Evolutionary conservation across 2,113 vertebrate genomes (phyloP).

Genomic region (Sakesphorus luctuosus): DNA sequence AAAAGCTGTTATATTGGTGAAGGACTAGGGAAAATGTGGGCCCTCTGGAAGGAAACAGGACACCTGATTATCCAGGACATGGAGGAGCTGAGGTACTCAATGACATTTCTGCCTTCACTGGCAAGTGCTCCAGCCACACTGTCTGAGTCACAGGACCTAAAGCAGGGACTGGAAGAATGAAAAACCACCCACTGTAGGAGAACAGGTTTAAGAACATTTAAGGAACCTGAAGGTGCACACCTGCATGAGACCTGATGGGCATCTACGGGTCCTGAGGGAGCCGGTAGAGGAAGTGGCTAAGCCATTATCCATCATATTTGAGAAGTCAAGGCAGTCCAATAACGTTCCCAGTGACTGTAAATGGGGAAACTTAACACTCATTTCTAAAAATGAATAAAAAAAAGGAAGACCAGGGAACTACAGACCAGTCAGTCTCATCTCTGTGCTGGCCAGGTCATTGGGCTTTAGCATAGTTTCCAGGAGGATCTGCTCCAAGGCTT

Average conservation of each 20-base stretch:
- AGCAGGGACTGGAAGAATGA: neutral
- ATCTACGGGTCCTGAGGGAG: neutral
- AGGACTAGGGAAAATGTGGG: neutral
- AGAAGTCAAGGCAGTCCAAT: neutral
- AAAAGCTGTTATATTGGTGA: neutral
- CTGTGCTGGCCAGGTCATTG: neutral
- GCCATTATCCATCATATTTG: neutral
- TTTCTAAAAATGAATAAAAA: neutral
- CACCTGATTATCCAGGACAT: neutral
- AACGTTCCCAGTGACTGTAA: neutral
- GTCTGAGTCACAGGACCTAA: neutral
- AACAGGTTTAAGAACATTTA: neutral
- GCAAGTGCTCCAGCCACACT: neutral
- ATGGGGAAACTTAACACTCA: neutral
- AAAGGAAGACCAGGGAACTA: neutral
- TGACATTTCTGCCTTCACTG: neutral
- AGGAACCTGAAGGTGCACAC: neutral
- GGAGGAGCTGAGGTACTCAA: neutral
- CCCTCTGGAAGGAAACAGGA: neutral
- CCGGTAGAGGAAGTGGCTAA: neutral
- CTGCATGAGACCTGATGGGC: neutral
- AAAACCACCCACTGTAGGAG: neutral
- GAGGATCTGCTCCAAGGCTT: no score
- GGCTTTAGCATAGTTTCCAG: no score
- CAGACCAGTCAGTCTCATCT: neutral